Base-by-base conservation (phyloP, 2,888 invertebrate species). In the Pristionchus mayeri region DNA sequence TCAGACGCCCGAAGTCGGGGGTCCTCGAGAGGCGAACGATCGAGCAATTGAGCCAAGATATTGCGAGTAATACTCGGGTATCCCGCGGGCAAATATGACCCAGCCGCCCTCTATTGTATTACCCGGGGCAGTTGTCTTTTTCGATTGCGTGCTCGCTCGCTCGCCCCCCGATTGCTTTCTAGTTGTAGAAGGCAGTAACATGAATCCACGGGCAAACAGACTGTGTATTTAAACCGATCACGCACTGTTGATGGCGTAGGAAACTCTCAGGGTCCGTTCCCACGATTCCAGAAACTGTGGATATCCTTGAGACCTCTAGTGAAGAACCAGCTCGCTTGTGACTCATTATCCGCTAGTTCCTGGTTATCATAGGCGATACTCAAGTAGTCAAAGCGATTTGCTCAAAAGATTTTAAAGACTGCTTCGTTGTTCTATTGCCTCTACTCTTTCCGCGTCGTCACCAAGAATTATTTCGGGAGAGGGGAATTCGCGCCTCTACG, bases 71-170 rank as follows among this genome's bases (percentile, higher is more conserved):
- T 71, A 71, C 71, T 71, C 40, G 40, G 24, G 71, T 40, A 71
- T 71, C 40, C 71, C 13, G 18, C n/a, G 40, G 44, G 71, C 71
- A 71, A 71, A 71, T 44, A 71, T 71, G 71, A 71, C 71, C 71
- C 30, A 24, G n/a, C n/a, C 54, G 54, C n/a, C 37, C 37, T 37
- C 71, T 44, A 71, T 71, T 71, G 63, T 63, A 63, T 34, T 34
- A n/a, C 54, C 21, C 27, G 30, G 16, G 18, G 34, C 37, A 71
- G 40, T 71, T 71, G 71, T 71, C 71, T 71, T 71, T 71, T 71
- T 67, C 67, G 34, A 67, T 67, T 71, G 71, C 54, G 9, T n/a
- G 9, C 21, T 54, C 54, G 9, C 7, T 54, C 21, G 16, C 7
- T 54, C 67, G n/a, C 67, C 6, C 21, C 11, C 9, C 40, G 40